These are phyloP conservation scores for Pachypeltis micranthus DNA, from an alignment of 1,140 invertebrate species.

Conservation along the genomic window DNA sequence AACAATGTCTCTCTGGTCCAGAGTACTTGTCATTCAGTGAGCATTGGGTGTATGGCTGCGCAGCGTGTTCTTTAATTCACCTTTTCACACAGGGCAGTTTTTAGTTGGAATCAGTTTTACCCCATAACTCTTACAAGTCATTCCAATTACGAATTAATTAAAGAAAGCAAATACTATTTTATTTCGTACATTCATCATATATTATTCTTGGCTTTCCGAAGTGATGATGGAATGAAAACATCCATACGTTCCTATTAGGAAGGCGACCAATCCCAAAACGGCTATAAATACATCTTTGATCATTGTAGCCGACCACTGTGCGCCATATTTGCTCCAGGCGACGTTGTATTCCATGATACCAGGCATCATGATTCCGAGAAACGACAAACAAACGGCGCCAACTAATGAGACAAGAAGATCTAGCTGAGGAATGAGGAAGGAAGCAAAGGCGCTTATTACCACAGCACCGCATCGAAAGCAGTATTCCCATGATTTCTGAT, in stretches of 20 bases:
- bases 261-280: neutral
- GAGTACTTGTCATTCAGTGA: no score
- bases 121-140: no score
- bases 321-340: neutral
- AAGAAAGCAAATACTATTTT: no score
- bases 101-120: no score
- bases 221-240: no score
- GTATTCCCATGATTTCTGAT: neutral
- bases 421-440: neutral
- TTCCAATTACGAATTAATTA: no score
- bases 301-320: neutral
- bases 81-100: no score
- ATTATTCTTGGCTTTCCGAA: no score
- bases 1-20: no score
- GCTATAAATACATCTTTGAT: neutral
- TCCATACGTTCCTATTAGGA: neutral
- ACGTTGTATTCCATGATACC: constrained; percentile 3
- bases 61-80: no score
- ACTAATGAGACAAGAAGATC: neutral
- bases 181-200: no score
- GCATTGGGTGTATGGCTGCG: no score
- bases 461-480: neutral
- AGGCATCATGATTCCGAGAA: constrained; percentile 1
- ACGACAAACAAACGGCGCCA: neutral
- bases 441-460: neutral